Percentiles rank a stretch among this genome's conserved stretches.
These are phyloP conservation scores for Stenodera caucasica DNA, from an alignment of 2,888 invertebrate species.

Conservation along the genomic window DNA sequence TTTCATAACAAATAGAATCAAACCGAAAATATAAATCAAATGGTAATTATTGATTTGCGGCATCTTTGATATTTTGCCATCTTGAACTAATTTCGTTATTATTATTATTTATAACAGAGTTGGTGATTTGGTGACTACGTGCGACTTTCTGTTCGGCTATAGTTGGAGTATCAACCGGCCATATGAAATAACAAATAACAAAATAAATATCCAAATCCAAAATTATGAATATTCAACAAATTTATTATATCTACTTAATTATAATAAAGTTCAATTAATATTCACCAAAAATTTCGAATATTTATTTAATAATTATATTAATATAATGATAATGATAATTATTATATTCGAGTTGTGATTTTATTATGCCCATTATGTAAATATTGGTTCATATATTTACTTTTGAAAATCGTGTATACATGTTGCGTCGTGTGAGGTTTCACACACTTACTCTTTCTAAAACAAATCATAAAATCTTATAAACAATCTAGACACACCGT, in stretches of 20 bases:
- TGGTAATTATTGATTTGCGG: slow-evolving; percentile 35
- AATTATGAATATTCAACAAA: too few relatives aligned
- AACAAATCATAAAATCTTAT: slow-evolving; percentile 55
- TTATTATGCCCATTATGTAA: slow-evolving; percentile 47
- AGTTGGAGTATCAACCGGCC: neutral
- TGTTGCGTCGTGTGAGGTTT: slow-evolving; percentile 54
- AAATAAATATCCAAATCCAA: neutral
- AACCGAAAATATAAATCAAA: slow-evolving; percentile 40
- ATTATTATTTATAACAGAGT: too few relatives aligned
- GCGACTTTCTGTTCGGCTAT: neutral
- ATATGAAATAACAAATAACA: neutral
- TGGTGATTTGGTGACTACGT: too few relatives aligned
- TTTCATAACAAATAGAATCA: slow-evolving; percentile 49
- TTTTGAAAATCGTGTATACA: slow-evolving; percentile 37
- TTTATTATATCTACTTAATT: too few relatives aligned
- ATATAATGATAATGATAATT: neutral
- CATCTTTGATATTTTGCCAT: slow-evolving; percentile 24
- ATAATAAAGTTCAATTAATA: too few relatives aligned
- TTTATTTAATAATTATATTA: too few relatives aligned
- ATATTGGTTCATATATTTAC: slow-evolving; percentile 49
- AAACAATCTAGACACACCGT: slow-evolving; percentile 49
- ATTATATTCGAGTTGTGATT: slow-evolving; percentile 34
- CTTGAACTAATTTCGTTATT: neutral
- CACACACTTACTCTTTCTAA: slow-evolving; percentile 54
- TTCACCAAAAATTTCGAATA: too few relatives aligned